phyloP scores from a whole-genome alignment of 2,113 vertebrate genomes.

The Podiceps cristatus region DNA sequence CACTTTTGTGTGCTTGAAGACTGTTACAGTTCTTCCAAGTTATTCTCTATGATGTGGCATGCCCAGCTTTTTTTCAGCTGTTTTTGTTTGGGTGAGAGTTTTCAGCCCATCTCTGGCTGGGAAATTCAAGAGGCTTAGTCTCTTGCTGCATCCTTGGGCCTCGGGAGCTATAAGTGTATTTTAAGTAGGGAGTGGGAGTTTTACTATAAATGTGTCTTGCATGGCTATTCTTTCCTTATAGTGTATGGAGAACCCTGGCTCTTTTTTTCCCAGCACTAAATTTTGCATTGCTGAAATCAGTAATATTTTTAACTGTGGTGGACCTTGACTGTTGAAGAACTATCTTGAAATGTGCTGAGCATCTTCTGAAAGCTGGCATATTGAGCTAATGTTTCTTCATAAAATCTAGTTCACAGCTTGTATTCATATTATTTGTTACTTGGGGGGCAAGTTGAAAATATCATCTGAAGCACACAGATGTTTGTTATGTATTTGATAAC shows the following conservation, averaged over 20 bases:
- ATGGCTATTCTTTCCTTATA: background rate
- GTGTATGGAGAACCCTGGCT: background rate
- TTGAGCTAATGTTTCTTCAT: background rate
- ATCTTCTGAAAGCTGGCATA: background rate
- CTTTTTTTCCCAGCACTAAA: background rate
- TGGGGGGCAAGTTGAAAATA: background rate
- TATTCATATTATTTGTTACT: background rate
- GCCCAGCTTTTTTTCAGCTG: background rate
- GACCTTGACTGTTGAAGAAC: background rate
- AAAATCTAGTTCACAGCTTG: background rate
- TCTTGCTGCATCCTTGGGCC: background rate
- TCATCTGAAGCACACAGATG: background rate
- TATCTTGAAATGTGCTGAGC: background rate
- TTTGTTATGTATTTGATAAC: background rate
- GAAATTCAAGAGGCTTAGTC: background rate
- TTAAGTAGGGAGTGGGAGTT: background rate
- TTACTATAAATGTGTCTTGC: background rate
- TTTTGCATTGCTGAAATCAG: background rate
- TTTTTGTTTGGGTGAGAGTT: background rate
- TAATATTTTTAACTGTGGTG: background rate
- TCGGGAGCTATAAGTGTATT: background rate
- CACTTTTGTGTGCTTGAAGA: background rate
- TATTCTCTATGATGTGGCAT: accelerated
- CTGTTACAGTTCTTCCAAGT: background rate
- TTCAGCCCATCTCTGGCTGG: background rate